A percentile compares a stretch with the other conserved stretches of the same genome.
Conservation (phyloP, 2,888 invertebrate species). For the Cybosia mesomella region DNA sequence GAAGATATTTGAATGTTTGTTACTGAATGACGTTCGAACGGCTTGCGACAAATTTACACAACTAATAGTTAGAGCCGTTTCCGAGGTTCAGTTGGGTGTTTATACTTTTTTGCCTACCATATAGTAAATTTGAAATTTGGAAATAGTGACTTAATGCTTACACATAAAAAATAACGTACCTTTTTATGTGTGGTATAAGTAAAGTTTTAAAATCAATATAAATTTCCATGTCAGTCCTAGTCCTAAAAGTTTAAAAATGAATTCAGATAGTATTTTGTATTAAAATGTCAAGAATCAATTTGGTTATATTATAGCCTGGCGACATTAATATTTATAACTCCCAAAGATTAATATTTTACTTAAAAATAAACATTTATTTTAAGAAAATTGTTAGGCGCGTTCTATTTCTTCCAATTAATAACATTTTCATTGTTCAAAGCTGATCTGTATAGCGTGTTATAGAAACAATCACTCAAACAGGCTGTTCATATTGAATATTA, state of each 20-base stretch:
- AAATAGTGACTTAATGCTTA: too few relatives aligned
- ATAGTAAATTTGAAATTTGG: too few relatives aligned
- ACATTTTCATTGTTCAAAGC: conserved; percentile 71
- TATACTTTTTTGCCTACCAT: too few relatives aligned
- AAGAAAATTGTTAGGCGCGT: conserved; percentile 67
- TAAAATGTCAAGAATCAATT: conserved; percentile 33
- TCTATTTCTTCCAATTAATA: conserved; percentile 74
- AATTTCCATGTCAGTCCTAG: background rate
- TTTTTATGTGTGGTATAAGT: background rate
- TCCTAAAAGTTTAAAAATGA: conserved; percentile 7
- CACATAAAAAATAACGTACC: too few relatives aligned
- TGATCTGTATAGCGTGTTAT: conserved; percentile 66
- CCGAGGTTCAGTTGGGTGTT: too few relatives aligned
- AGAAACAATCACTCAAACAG: conserved; percentile 85
- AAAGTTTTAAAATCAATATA: background rate
- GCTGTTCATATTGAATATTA: conserved; percentile 86
- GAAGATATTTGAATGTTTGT: too few relatives aligned
- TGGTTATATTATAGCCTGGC: conserved; percentile 29
- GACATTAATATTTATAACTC: conserved; percentile 55
- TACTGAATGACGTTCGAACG: too few relatives aligned
- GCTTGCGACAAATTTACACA: too few relatives aligned
- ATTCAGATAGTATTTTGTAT: conserved; percentile 19
- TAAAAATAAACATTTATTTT: conserved; percentile 72
- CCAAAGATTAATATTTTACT: conserved; percentile 67
- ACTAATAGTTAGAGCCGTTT: too few relatives aligned